Base-by-base conservation (phyloP, 2,113 vertebrate species). In the Callipepla californica region DNA sequence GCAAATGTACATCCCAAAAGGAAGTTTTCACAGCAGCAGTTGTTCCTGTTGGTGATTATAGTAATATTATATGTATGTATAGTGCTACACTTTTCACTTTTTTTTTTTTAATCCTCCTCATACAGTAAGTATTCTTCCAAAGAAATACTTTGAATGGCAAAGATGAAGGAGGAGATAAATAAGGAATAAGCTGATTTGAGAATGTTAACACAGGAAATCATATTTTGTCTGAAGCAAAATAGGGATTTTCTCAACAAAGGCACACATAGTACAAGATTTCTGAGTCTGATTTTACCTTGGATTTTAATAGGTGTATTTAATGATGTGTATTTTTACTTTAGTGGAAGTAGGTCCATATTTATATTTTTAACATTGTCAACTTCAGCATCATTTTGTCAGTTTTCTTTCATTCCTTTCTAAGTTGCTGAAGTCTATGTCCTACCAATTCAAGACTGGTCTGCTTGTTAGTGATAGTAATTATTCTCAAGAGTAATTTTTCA, bases 241-340 rank as follows among this genome's bases (percentile, higher is more conserved):
- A 95, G 94, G 76, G 93, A 89, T 93, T 95, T 96, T 90, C 59
- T 55, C 84, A 92, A 36, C 47, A 90, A 74, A 95, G 62, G 81
- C 67, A 75, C 66, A 81, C 72, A 11, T 72, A 74, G 62, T 94
- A 91, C 53, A 53, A 85, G 82, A 63, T 25, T 63, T 38, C 21
- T 12, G 26, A 85, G 42, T 23, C 16, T 88, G 68, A 58, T 6
- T 87, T 74, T 73, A 5, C 51, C 18, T 16, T 78, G 66, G 57
- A 53, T 85, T 70, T 51, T 80, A 63, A 40, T 63, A 18, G 5
- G 1, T 40, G 25, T 40, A 28, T 40, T 63, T 28, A 89, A 83
- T 63, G 34, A 16, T 57, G 40, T 53, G 4, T 62, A 9, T 84
- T 78, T 86, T 62, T 95, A 12, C 69, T 67, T 87, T 47, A 26